A percentile compares a stretch with the other conserved stretches of the same genome.
Evolutionary conservation across 2,888 invertebrate species (phyloP).

Genomic region (Drosophila rubida): DNA sequence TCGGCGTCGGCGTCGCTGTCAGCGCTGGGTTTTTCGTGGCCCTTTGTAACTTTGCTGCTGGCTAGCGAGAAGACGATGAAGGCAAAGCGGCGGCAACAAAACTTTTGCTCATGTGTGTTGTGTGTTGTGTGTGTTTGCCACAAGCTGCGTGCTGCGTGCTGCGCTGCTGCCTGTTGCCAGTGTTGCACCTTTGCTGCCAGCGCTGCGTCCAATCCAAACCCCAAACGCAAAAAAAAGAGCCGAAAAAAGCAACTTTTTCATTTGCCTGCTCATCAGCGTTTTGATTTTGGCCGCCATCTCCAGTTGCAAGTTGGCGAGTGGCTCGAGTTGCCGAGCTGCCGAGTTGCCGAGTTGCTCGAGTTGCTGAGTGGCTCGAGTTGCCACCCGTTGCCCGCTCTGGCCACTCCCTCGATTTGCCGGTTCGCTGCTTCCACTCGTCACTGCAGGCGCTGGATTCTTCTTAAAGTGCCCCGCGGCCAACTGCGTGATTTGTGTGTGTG

Average conservation of each 20-base stretch:
- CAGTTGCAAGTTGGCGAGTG: conserved; percentile 46
- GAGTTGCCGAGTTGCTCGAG: conserved; percentile 6
- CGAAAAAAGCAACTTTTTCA: conserved; percentile 72
- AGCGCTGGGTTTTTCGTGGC: conserved; percentile 62
- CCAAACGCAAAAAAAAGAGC: conserved; percentile 9
- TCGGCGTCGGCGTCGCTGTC: conserved; percentile 6
- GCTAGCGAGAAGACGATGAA: conserved; percentile 39
- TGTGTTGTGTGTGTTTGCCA: conserved; percentile 40
- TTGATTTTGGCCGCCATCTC: conserved; percentile 78
- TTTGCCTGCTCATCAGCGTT: conserved; percentile 82
- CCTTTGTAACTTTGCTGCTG: conserved; percentile 61
- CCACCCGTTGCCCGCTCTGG: neutral
- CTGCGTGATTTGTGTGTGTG: conserved; percentile 78
- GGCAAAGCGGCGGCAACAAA: conserved; percentile 34
- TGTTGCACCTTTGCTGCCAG: conserved; percentile 33
- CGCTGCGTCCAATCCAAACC: conserved; percentile 30
- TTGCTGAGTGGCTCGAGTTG: neutral
- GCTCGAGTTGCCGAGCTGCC: conserved; percentile 10
- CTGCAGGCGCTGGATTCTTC: conserved; percentile 83
- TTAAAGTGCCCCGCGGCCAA: conserved; percentile 82
- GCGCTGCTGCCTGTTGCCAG: conserved; percentile 25
- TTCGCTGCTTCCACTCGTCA: conserved; percentile 52
- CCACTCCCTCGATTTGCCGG: conserved; percentile 32
- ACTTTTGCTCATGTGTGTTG: conserved; percentile 37
- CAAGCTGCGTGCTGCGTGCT: conserved; percentile 51